Evolutionary conservation across 2,797 vertebrate genomes (phyloP).

Genomic region (Halcyon smyrnensis): DNA sequence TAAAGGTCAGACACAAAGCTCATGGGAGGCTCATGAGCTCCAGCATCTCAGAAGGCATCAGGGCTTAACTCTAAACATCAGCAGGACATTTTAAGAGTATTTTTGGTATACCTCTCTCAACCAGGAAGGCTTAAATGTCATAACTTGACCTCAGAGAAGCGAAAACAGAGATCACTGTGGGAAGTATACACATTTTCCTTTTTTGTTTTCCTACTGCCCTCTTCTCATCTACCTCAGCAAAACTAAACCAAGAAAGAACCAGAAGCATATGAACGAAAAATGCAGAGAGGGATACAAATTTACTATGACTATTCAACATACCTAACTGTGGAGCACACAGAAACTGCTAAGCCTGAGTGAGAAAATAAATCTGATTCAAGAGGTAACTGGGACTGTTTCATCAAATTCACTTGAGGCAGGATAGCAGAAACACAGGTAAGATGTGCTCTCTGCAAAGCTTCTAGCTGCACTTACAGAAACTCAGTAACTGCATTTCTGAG

Average conservation of each 20-base stretch:
- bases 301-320: background rate
- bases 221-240: background rate
- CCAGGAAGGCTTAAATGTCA: background rate
- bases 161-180: background rate
- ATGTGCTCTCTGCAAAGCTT: background rate
- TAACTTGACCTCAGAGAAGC: background rate
- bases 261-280: background rate
- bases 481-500: background rate
- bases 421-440: background rate
- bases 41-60: background rate
- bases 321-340: background rate
- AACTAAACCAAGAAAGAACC: background rate
- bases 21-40: background rate
- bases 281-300: background rate
- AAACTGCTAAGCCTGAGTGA: background rate
- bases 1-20: slow-evolving; percentile 1
- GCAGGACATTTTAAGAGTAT: background rate
- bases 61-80: background rate
- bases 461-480: background rate
- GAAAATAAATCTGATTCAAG: background rate
- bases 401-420: background rate
- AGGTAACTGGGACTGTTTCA: background rate
- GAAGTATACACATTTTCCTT: background rate
- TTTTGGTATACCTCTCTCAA: background rate
- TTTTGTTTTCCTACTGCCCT: background rate